Base-by-base conservation (phyloP, 2,888 invertebrate species). In the Cataglyphis altisquamis region DNA sequence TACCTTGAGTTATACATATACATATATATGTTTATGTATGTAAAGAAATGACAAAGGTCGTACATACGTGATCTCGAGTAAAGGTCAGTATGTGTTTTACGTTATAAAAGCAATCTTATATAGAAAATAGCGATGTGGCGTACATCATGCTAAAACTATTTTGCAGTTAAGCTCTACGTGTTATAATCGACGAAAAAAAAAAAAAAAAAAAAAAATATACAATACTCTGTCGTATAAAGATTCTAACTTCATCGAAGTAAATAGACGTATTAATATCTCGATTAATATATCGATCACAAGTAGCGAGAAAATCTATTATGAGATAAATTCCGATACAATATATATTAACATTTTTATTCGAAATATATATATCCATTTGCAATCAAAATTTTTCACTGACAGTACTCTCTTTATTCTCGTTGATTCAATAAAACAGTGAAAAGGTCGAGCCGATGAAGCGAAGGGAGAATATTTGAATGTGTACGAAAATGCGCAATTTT, bases 21-120 rank as follows among this genome's bases (percentile, higher is more conserved):
- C 12, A 12, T 45, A 45, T 45, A 45, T 45, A 45, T 45, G 3
- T 60, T 78, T 60, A 70, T 78, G 21, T 70, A 78, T 45, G 45
- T 78, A 70, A 78, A 78, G 78, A 70, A 78, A 78, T 78, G 70
- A 78, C 78, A 78, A 78, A 78, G 78, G 78, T 78, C 78, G 77
- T 68, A 78, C 67, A 67, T 66, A 77, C 70, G 45, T 57, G 78
- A 60, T 70, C 57, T 60, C 78, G 45, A 78, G 45, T 77, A 77
- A 77, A 77, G 77, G 77, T 77, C 77, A 77, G n/a, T 77, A 57
- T 57, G 57, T 68, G 57, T 41, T 68, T 39, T 57, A 55, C 75
- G 68, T 55, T 41, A 2, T 41, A 68, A 32, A 32, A 68, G 77
- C 68, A 68, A 77, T 77, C 55, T 77, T 77, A 68, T 41, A 77